Conservation (phyloP, 2,113 vertebrate species). For the Typhlomys cinereus region DNA sequence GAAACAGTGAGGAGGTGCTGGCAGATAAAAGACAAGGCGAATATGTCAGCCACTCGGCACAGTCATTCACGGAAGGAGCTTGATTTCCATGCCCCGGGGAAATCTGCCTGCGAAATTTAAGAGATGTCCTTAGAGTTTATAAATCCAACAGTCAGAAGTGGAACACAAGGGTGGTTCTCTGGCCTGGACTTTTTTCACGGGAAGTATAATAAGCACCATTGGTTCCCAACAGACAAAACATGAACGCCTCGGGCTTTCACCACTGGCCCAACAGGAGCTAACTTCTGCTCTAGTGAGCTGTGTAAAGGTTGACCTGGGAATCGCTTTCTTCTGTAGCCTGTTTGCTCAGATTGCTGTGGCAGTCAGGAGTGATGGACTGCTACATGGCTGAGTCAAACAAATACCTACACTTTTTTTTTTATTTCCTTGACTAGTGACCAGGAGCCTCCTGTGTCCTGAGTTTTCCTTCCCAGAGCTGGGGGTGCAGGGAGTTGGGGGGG, state of each 20-base stretch:
- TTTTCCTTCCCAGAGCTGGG: not conserved
- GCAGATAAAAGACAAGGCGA: conserved; percentile 37
- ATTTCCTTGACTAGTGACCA: not conserved
- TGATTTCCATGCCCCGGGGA: conserved; percentile 58
- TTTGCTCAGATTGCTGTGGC: not conserved
- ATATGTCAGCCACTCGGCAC: not conserved
- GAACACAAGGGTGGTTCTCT: not conserved
- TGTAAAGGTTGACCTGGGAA: not conserved
- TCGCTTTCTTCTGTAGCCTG: conserved; percentile 22
- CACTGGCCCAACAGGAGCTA: not conserved
- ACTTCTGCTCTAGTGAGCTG: not conserved
- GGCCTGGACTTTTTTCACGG: not conserved
- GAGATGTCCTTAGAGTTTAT: conserved; percentile 53
- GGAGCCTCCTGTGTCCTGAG: not conserved
- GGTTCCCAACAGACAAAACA: not conserved
- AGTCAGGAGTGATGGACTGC: not conserved
- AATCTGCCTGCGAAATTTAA: conserved; percentile 64
- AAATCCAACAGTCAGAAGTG: conserved; percentile 53
- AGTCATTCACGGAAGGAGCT: conserved; percentile 3
- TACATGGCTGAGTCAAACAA: not conserved
- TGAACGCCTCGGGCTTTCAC: not conserved
- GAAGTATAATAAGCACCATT: not conserved
- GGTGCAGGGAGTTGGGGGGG: too few relatives aligned
- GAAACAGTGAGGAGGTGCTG: not conserved
- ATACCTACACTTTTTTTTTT: not conserved